phyloP scores from a whole-genome alignment of 2,113 vertebrate species.

The Stegastes partitus region DNA sequence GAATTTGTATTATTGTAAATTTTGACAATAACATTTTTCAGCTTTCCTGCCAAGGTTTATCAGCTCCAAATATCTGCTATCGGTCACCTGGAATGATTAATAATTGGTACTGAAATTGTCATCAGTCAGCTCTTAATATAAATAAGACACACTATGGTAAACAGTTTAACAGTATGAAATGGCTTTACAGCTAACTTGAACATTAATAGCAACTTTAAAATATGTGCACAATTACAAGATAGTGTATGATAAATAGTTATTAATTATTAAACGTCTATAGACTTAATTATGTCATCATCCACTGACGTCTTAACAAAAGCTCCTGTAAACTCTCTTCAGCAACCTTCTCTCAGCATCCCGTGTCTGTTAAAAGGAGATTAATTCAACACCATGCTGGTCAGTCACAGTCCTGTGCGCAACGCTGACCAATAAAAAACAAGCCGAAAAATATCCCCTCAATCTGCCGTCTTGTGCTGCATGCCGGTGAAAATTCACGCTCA shows the following conservation, averaged over 20 bases:
- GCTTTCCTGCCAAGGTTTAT: too few species aligned
- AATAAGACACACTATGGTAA: too few species aligned
- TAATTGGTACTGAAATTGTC: too few species aligned
- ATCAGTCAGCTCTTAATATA: too few species aligned
- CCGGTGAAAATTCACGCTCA: constrained; percentile 70
- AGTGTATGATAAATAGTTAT: background rate
- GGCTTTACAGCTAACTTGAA: too few species aligned
- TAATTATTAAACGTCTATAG: too few species aligned
- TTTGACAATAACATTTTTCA: too few species aligned
- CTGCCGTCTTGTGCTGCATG: constrained; percentile 52
- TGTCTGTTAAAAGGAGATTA: constrained; percentile 10
- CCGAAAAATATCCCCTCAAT: constrained; percentile 6
- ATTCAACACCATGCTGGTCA: constrained; percentile 66
- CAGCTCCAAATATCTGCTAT: too few species aligned
- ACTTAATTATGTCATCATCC: background rate
- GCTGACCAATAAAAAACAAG: background rate
- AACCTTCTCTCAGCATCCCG: background rate
- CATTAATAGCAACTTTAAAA: too few species aligned
- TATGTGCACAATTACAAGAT: background rate
- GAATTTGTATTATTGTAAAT: too few species aligned
- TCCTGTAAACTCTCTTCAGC: background rate
- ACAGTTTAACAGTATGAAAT: too few species aligned
- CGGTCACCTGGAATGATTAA: too few species aligned
- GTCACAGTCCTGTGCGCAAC: background rate
- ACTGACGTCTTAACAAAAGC: background rate